Base-by-base conservation (phyloP, 2,888 invertebrate species). In the Laspeyria flexula region DNA sequence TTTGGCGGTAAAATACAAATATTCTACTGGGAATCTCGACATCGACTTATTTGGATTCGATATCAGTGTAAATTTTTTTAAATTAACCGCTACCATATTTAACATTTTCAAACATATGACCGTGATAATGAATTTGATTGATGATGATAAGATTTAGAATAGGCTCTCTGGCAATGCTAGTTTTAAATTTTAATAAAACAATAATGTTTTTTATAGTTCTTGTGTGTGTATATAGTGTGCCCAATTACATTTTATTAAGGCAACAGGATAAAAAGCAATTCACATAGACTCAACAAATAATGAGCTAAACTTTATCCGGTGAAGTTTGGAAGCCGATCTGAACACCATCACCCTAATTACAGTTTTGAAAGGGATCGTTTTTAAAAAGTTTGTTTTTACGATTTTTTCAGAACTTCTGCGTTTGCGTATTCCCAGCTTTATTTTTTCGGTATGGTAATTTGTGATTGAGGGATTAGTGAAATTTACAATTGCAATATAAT, bases 201-300 rank as follows among this genome's bases (percentile, higher is more conserved):
- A n/a, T n/a, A n/a, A n/a, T n/a, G n/a, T n/a, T n/a, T n/a, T n/a
- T n/a, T n/a, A n/a, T n/a, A n/a, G n/a, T n/a, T n/a, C n/a, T n/a
- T n/a, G n/a, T n/a, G n/a, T n/a, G n/a, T n/a, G n/a, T n/a, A n/a
- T n/a, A n/a, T n/a, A n/a, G n/a, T 13, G 11, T 25, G 23, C 7
- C 23, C 16, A 58, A 58, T 60, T 43, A 45, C 7, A 30, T 45
- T 54, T 37, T 35, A 37, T 3, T 4, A 50, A 50, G 7, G 10
- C 3, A 29, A 40, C 37, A 38, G 30, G 30, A 65, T 49, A 44
- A 48, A 43, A 60, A 56, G 16, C 37, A 33, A 50, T 43, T 47
- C 43, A 15, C 51, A 51, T 57, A 46, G 38, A 61, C 46, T 52
- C 30, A 10, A 15, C 30, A 46, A 55, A 65, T 58, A 61, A 61